Percentiles rank a stretch among this genome's conserved stretches.
Evolutionary conservation across 35 echinoderm and acorn worm species (phyloP).

Genomic region (Heliocidaris tuberculata): DNA sequence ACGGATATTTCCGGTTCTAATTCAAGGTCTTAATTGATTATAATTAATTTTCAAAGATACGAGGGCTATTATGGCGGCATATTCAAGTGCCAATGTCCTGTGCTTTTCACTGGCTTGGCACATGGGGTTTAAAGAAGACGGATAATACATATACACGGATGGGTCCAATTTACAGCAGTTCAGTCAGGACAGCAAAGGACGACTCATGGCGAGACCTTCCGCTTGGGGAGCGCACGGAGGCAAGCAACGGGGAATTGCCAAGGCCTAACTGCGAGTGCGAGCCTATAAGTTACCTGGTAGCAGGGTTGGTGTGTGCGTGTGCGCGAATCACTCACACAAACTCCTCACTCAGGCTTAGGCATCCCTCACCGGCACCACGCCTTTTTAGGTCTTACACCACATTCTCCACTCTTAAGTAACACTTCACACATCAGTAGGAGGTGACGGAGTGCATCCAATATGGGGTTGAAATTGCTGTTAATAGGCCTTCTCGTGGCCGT

Average conservation of each 20-base stretch:
- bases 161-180: not conserved
- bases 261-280: not conserved
- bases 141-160: not conserved
- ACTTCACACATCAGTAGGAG: not conserved
- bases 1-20: not conserved
- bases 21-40: not conserved
- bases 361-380: not conserved
- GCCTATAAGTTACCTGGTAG: not conserved
- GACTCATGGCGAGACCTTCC: not conserved
- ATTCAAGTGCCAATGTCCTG: not conserved
- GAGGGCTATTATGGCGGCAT: not conserved
- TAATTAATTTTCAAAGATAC: not conserved
- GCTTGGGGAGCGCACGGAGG: not conserved
- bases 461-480: slow-evolving; percentile 1
- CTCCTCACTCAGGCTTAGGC: not conserved
- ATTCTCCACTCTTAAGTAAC: not conserved
- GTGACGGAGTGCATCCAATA: not conserved
- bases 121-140: not conserved
- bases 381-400: not conserved
- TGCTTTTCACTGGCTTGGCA: not conserved
- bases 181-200: not conserved
- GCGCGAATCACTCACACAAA: not conserved
- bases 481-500: not conserved
- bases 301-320: not conserved
- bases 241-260: not conserved